Evolutionary conservation across 2,888 invertebrate species (phyloP).

Genomic region (Chloromyia formosa): DNA sequence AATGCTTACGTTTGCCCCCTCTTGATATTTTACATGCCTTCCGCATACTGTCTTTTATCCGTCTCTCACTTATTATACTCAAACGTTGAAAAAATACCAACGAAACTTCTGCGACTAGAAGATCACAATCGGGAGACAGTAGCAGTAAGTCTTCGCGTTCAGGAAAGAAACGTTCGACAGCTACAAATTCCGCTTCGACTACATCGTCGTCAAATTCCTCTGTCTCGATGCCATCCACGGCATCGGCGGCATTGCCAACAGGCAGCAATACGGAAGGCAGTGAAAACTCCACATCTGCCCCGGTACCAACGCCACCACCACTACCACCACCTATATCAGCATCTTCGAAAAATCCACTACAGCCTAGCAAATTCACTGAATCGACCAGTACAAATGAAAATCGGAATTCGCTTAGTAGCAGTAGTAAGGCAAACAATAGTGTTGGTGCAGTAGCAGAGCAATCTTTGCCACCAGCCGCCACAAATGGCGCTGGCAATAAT

Average conservation of each 20-base stretch:
- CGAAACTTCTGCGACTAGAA: conserved; percentile 45
- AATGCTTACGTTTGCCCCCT: conserved; percentile 46
- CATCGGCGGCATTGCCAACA: conserved; percentile 45
- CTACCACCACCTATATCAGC: conserved; percentile 52
- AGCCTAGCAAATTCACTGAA: conserved; percentile 18
- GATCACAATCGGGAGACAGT: conserved; percentile 54
- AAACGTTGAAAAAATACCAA: conserved; percentile 38
- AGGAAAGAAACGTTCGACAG: conserved; percentile 62
- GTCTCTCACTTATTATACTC: conserved; percentile 35
- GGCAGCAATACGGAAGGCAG: conserved; percentile 45
- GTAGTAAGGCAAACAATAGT: conserved; percentile 46
- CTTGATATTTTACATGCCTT: conserved; percentile 52
- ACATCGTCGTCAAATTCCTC: conserved; percentile 51
- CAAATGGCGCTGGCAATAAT: background rate
- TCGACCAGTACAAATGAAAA: conserved; percentile 2
- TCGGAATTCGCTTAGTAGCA: conserved; percentile 43
- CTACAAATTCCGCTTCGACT: conserved; percentile 48
- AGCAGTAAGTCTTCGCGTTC: conserved; percentile 57
- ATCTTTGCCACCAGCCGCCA: background rate
- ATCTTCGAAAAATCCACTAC: conserved; percentile 58
- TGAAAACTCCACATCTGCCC: conserved; percentile 40
- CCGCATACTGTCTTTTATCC: conserved; percentile 25
- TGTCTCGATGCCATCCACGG: conserved; percentile 45
- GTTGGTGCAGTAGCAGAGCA: conserved; percentile 38
- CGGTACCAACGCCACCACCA: conserved; percentile 46